Percentiles rank a stretch among this genome's conserved stretches.
Conservation (phyloP, 2,797 vertebrate species). For the Urophycis tenuis region DNA sequence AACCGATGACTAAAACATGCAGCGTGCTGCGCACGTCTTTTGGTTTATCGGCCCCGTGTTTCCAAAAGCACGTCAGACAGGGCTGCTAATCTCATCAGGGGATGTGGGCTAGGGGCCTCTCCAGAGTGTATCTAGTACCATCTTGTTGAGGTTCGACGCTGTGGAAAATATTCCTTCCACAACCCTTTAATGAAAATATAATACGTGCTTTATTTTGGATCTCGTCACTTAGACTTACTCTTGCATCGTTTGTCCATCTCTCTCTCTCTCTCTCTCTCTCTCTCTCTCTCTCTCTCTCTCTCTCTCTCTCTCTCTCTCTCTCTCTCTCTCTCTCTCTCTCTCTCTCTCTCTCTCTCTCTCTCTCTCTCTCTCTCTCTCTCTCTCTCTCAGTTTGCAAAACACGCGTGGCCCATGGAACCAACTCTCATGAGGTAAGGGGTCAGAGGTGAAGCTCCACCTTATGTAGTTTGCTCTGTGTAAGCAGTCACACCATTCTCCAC, state of each 20-base stretch:
- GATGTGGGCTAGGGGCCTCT: background rate
- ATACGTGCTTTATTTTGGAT: background rate
- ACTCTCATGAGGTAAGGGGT: conserved; percentile 92
- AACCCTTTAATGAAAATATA: background rate
- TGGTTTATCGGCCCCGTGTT: background rate
- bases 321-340: background rate
- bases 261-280: background rate
- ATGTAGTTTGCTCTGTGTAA: conserved; percentile 14
- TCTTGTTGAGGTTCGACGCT: background rate
- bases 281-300: background rate
- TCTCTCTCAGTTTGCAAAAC: conserved; percentile 91
- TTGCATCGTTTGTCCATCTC: background rate
- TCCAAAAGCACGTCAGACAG: background rate
- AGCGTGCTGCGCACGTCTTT: background rate
- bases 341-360: background rate
- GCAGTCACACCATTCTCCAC: conserved; percentile 26
- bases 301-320: background rate
- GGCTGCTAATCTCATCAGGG: background rate
- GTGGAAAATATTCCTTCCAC: background rate
- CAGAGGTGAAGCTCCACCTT: conserved; percentile 39
- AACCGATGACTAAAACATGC: background rate
- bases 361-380: conserved; percentile 19
- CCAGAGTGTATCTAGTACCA: background rate
- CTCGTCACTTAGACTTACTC: background rate
- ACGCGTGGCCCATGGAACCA: conserved; percentile 95